phyloP scores from a whole-genome alignment of 2,888 invertebrate species.

The Spisula subtruncata region DNA sequence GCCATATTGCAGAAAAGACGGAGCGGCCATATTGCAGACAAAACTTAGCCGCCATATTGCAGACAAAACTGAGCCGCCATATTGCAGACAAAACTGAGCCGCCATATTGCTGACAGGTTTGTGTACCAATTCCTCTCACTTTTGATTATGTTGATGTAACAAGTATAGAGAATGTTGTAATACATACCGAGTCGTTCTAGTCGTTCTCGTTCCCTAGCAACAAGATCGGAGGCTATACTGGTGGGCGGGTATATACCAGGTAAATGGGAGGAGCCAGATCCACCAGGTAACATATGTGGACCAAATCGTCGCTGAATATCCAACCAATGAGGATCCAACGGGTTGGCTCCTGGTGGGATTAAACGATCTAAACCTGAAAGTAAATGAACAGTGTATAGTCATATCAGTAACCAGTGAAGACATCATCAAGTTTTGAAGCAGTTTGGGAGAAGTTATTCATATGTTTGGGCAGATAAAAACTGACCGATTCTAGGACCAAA shows the following conservation, averaged over 20 bases:
- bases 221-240: slow-evolving; percentile 91
- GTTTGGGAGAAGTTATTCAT: too few species aligned
- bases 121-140: neutral
- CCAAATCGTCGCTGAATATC: slow-evolving; percentile 92
- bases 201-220: slow-evolving; percentile 95
- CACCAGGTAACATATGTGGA: slow-evolving; percentile 81
- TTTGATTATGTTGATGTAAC: neutral
- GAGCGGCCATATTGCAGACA: too few species aligned
- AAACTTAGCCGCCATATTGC: too few species aligned
- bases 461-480: too few species aligned
- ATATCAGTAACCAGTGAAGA: too few species aligned
- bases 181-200: slow-evolving; percentile 90
- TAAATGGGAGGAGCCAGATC: slow-evolving; percentile 88
- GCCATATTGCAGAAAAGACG: too few species aligned
- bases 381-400: neutral
- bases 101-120: neutral
- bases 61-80: too few species aligned
- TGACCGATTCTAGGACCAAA: too few species aligned
- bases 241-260: slow-evolving; percentile 86
- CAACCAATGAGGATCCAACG: slow-evolving; percentile 91
- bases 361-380: slow-evolving; percentile 83
- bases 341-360: slow-evolving; percentile 81
- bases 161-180: neutral
- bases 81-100: too few species aligned
- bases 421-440: too few species aligned